Evolutionary conservation across 2,888 invertebrate genomes (phyloP).

Genomic region (Hypsopygia costalis): DNA sequence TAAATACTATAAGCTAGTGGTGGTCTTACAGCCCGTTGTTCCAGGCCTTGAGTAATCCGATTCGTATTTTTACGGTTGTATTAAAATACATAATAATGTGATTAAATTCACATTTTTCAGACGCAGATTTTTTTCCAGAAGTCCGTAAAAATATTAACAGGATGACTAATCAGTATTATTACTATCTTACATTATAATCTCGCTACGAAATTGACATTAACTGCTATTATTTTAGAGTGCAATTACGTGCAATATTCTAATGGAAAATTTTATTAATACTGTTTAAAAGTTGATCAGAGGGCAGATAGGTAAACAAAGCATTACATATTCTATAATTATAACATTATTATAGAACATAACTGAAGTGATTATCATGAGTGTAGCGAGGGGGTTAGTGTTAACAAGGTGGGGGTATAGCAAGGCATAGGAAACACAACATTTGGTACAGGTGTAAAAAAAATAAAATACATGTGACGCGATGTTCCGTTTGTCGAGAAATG

Average conservation of each 20-base stretch:
- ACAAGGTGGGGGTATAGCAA: conserved; percentile 13
- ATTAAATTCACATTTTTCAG: too few species aligned
- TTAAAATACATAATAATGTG: too few species aligned
- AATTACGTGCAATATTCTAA: too few species aligned
- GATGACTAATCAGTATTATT: too few species aligned
- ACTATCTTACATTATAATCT: not conserved
- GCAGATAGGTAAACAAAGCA: conserved; percentile 39
- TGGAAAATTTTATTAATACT: not conserved
- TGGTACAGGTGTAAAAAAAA: conserved; percentile 7
- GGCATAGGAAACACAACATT: conserved; percentile 16
- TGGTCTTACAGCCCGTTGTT: too few species aligned
- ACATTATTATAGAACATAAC: conserved; percentile 49
- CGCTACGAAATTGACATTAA: too few species aligned
- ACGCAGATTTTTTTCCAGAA: too few species aligned
- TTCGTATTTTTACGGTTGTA: too few species aligned
- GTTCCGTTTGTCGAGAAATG: conserved; percentile 69
- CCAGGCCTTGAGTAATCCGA: too few species aligned
- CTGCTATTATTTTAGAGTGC: too few species aligned
- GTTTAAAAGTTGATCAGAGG: not conserved
- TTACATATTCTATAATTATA: conserved; percentile 21
- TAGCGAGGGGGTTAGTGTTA: conserved; percentile 33
- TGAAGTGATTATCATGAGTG: conserved; percentile 75
- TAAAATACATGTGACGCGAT: conserved; percentile 23
- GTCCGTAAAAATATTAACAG: too few species aligned
- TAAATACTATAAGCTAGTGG: too few species aligned